Evolutionary conservation across 2,888 invertebrate genomes (phyloP).

Genomic region (Drosophila niveifrons): DNA sequence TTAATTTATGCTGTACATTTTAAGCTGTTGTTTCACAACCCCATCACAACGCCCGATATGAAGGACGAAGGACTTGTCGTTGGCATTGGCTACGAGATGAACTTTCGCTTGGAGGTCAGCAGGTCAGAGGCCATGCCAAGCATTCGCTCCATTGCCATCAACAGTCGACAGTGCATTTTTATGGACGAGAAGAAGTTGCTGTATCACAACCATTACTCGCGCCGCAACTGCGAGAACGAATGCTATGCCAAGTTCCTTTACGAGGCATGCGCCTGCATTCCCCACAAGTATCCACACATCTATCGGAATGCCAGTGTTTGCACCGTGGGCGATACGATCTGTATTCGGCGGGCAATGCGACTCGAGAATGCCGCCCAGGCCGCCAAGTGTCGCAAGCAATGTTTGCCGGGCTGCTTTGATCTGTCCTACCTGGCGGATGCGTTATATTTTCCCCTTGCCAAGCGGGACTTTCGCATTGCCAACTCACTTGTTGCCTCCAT

Average conservation of each 20-base stretch:
- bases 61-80: constrained; percentile 90
- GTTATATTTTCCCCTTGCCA: constrained; percentile 86
- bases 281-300: constrained; percentile 86
- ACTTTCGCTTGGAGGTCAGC: constrained; percentile 88
- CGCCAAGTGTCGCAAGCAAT: constrained; percentile 85
- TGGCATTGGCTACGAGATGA: constrained; percentile 89
- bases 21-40: constrained; percentile 87
- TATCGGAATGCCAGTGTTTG: constrained; percentile 87
- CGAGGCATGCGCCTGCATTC: constrained; percentile 74
- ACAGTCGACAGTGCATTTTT: constrained; percentile 90
- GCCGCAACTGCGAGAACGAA: constrained; percentile 86
- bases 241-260: constrained; percentile 85
- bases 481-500: constrained; percentile 65
- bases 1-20: neutral
- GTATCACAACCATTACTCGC: constrained; percentile 86
- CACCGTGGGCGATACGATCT: constrained; percentile 48
- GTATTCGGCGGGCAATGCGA: constrained; percentile 49
- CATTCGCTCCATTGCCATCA: constrained; percentile 87
- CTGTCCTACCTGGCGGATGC: constrained; percentile 88
- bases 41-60: constrained; percentile 91
- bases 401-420: constrained; percentile 90
- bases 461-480: constrained; percentile 66
- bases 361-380: constrained; percentile 21
- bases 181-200: constrained; percentile 89
- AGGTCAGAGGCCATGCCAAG: constrained; percentile 88